Conservation (phyloP, 1,140 invertebrate species). For the Diachasma alloeum region DNA sequence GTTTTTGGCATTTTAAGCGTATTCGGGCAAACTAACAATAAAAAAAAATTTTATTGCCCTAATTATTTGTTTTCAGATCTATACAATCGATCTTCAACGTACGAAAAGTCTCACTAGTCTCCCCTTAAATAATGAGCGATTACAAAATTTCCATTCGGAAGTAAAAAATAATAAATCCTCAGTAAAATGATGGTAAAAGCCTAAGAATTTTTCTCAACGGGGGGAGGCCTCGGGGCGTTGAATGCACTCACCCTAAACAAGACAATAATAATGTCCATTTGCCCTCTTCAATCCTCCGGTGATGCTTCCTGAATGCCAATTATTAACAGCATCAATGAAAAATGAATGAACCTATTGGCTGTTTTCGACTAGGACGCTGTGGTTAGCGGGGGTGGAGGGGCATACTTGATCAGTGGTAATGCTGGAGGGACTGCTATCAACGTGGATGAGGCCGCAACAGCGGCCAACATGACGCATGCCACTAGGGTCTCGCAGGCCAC, state of each 20-base stretch:
- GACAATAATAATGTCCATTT: not conserved
- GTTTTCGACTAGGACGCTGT: conserved; percentile 62
- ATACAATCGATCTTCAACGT: too few relatives aligned
- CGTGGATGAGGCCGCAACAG: conserved; percentile 66
- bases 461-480: conserved; percentile 78
- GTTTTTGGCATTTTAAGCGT: too few relatives aligned
- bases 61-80: too few relatives aligned
- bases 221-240: not conserved
- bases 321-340: conserved; percentile 23
- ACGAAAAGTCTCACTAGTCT: too few relatives aligned
- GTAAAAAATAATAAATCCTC: not conserved
- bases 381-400: conserved; percentile 69
- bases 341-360: conserved; percentile 62
- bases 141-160: too few relatives aligned
- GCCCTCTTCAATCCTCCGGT: conserved; percentile 33
- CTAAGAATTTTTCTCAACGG: conserved; percentile 15
- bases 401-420: conserved; percentile 73
- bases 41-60: too few relatives aligned
- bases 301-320: conserved; percentile 11
- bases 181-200: too few relatives aligned
- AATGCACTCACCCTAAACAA: not conserved
- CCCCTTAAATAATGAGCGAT: too few relatives aligned
- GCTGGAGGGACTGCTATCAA: conserved; percentile 66
- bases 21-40: too few relatives aligned
- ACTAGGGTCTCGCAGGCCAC: conserved; percentile 88